phyloP scores from a whole-genome alignment of 1,140 invertebrate species.

The Cherax destructor region DNA sequence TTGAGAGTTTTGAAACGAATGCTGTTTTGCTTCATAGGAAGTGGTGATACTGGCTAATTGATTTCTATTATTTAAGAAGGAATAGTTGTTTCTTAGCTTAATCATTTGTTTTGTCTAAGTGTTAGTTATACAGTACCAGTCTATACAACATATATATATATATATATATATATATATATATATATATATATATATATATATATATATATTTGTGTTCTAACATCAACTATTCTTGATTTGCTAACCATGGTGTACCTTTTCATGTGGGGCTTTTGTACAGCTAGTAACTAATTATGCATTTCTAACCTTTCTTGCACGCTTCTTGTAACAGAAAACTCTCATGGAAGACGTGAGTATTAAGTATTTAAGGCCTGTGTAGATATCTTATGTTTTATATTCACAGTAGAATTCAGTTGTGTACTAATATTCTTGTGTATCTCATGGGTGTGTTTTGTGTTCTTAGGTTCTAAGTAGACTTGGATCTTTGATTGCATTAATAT shows the following conservation, averaged over 20 bases:
- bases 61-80: neutral
- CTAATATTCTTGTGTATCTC: constrained; percentile 39
- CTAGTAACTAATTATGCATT: constrained; percentile 49
- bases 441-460: constrained; percentile 13
- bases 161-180: neutral
- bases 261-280: constrained; percentile 54
- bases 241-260: constrained; percentile 28
- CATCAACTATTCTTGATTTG: neutral
- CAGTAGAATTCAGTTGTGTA: neutral
- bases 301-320: constrained; percentile 64
- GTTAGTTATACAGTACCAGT: neutral
- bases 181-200: neutral
- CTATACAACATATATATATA: too few relatives aligned
- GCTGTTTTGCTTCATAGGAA: neutral
- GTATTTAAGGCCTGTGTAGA: constrained; percentile 20
- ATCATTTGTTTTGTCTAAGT: neutral
- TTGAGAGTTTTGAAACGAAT: neutral
- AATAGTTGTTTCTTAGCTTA: neutral
- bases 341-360: constrained; percentile 72
- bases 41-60: neutral
- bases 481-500: constrained; percentile 37
- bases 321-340: constrained; percentile 71
- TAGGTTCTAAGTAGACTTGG: constrained; percentile 25
- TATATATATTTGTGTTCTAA: constrained; percentile 16
- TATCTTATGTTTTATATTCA: neutral